Evolutionary conservation across 2,797 vertebrate species (phyloP), one percentile per base, ranked within the genome.

Genomic region (Remorina albescens): DNA sequence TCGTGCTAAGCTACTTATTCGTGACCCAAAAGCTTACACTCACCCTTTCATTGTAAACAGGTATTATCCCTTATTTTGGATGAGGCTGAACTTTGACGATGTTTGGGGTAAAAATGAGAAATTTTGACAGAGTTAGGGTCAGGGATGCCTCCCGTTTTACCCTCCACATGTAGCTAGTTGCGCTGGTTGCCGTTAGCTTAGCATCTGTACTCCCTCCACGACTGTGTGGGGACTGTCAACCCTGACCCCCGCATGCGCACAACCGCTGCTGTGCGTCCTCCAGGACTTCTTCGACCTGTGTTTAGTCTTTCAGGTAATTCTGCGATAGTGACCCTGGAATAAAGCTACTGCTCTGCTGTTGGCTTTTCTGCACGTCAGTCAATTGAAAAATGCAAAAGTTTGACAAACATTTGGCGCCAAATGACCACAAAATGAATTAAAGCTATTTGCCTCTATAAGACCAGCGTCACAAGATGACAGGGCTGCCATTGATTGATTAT

Each of bases 31-130:
- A 83, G 79, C 70, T 81, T 32, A 81, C 86, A 95, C 95, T 96
- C 95, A 96, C 95, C 95, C 95, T 94, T 96, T 96, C 95, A 96
- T 96, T 83, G 91, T 93, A 89, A 89, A 91, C 74, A 78, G 84
- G 84, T 92, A 80, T 74, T 89, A 88, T 90, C 81, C 85, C 85
- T 90, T 88, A 85, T 89, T 86, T 84, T 85, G 78, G 80, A 82
- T 55, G 51, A 80, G 69, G 76, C 66, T 71, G 76, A 84, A 82
- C 89, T 89, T 89, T 66, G 39, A 50, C 73, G 88, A 89, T 86
- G 86, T 86, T 89, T 78, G 23, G 67, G 81, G 77, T 83, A 71
- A 47, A 85, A 84, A 58, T 64, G 76, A 76, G 82, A 79, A 67
- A 85, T 86, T 88, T 83, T 82, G 88, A 87, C 82, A 90, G 93